Percentiles rank a stretch among this genome's conserved stretches.
Conservation (phyloP, 2,888 invertebrate species). For the Anoplius nigerrimus region DNA sequence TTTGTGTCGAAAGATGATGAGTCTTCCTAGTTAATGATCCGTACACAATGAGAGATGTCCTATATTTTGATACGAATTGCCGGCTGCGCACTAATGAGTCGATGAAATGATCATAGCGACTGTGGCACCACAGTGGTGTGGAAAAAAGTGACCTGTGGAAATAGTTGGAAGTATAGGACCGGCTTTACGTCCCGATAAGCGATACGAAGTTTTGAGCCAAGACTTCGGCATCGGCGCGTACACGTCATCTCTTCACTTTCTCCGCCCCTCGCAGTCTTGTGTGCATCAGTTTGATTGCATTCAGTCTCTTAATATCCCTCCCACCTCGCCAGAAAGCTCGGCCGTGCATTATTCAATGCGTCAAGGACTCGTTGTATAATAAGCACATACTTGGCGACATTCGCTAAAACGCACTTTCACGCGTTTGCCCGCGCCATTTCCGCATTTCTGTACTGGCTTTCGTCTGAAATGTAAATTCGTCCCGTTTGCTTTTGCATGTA, state of each 20-base stretch:
- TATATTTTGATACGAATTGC: too few relatives aligned
- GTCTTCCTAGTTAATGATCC: too few relatives aligned
- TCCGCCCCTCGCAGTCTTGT: constrained; percentile 33
- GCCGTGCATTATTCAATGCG: constrained; percentile 59
- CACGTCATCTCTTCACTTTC: constrained; percentile 48
- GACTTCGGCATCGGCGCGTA: constrained; percentile 15
- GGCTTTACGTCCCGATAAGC: constrained; percentile 18
- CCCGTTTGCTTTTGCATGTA: too few relatives aligned
- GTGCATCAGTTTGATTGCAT: constrained; percentile 47
- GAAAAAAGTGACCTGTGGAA: background rate
- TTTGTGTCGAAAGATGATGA: too few relatives aligned
- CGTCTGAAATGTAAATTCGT: background rate
- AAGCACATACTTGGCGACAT: constrained; percentile 54
- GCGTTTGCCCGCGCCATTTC: constrained; percentile 33
- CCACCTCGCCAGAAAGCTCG: background rate
- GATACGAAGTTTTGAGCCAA: too few relatives aligned
- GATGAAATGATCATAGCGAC: background rate
- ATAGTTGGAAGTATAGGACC: constrained; percentile 9
- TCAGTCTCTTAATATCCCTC: constrained; percentile 19
- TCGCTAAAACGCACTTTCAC: constrained; percentile 45
- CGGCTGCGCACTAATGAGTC: too few relatives aligned
- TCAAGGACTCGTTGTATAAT: constrained; percentile 67
- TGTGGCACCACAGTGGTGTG: constrained; percentile 4
- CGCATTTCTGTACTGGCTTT: constrained; percentile 40
- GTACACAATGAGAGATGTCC: too few relatives aligned